A percentile compares a stretch with the other conserved stretches of the same genome.
Conservation (phyloP, 2,113 vertebrate species). For the Rynchops niger region DNA sequence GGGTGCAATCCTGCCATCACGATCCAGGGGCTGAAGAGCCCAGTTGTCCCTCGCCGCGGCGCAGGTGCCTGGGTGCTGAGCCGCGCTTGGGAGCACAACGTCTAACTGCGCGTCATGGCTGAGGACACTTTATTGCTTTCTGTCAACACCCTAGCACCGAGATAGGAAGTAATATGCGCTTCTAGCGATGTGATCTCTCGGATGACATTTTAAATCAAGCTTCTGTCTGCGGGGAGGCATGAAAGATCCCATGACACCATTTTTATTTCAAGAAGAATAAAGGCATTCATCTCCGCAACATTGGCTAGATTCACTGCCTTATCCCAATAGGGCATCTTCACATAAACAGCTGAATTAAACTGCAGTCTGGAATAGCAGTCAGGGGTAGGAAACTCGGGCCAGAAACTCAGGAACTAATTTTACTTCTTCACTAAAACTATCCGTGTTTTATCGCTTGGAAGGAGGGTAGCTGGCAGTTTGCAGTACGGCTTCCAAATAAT, state of each 20-base stretch:
- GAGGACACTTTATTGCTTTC: slow-evolving; percentile 49
- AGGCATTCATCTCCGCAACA: slow-evolving; percentile 32
- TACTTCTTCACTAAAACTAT: background rate
- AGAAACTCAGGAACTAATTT: background rate
- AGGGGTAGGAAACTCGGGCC: background rate
- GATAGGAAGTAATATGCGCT: slow-evolving; percentile 48
- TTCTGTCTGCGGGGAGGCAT: slow-evolving; percentile 31
- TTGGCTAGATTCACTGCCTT: slow-evolving; percentile 22
- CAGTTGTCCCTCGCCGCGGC: background rate
- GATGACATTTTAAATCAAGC: slow-evolving; percentile 60
- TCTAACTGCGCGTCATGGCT: background rate
- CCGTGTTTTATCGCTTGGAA: background rate
- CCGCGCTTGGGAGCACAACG: rapidly evolving
- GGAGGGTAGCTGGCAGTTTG: background rate
- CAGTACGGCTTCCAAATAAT: background rate
- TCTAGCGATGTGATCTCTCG: slow-evolving; percentile 34
- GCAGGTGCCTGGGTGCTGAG: background rate
- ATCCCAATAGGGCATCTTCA: slow-evolving; percentile 38
- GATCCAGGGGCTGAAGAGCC: background rate
- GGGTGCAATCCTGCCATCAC: background rate
- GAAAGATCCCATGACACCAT: slow-evolving; percentile 50
- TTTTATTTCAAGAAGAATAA: slow-evolving; percentile 66
- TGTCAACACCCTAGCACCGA: slow-evolving; percentile 11
- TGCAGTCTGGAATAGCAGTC: background rate
- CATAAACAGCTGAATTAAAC: slow-evolving; percentile 36